Evolutionary conservation across 2,888 invertebrate species (phyloP).

Genomic region (Callyntrura guangdongensis): DNA sequence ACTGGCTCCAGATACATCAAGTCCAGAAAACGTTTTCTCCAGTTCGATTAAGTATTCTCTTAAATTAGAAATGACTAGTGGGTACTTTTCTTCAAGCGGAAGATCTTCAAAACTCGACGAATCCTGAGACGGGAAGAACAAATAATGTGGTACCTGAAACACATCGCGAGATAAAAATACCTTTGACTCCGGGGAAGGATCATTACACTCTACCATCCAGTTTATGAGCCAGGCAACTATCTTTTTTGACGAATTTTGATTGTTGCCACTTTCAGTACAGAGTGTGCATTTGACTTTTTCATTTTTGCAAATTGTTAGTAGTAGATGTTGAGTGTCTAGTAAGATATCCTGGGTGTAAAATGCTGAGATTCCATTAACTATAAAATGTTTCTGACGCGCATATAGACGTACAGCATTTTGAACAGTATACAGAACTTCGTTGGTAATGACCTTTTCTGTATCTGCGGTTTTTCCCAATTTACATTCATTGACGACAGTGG

Average conservation of each 20-base stretch:
- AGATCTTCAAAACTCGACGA: background rate
- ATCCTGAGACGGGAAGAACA: constrained; percentile 51
- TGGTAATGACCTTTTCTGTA: background rate
- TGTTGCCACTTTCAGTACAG: background rate
- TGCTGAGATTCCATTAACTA: constrained; percentile 17
- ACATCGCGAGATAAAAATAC: constrained; percentile 50
- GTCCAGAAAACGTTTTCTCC: constrained; percentile 1
- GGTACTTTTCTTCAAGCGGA: background rate
- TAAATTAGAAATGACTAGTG: constrained; percentile 43
- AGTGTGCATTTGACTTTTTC: background rate
- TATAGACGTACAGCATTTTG: constrained; percentile 55
- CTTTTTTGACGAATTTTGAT: background rate
- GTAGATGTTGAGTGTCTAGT: background rate
- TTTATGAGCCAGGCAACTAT: constrained; percentile 28
- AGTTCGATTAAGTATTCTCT: constrained; percentile 33
- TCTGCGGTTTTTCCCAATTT: background rate
- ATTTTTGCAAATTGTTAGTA: background rate
- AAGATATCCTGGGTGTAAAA: constrained; percentile 53
- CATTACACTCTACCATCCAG: constrained; percentile 68
- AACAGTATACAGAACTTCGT: constrained; percentile 71
- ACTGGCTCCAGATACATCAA: background rate
- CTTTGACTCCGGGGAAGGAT: background rate
- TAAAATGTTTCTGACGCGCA: constrained; percentile 18
- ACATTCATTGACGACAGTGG: background rate
- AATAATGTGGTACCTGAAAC: constrained; percentile 56